These are phyloP conservation scores for Pygoscelis antarcticus DNA, from an alignment of 2,113 vertebrate species.

Conservation along the genomic window DNA sequence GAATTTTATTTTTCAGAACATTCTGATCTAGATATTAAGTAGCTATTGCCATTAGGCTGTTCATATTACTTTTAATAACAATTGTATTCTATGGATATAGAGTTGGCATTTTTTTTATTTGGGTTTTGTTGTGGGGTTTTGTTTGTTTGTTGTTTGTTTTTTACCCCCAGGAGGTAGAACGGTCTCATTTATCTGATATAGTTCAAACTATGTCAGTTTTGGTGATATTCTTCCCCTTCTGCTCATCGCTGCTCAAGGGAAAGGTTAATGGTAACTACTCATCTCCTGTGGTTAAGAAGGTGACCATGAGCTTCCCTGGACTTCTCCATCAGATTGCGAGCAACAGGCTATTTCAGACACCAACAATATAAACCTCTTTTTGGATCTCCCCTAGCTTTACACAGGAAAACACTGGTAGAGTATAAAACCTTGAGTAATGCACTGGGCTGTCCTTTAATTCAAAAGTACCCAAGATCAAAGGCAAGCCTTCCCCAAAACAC, in stretches of 20 bases:
- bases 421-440: not conserved
- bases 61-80: not conserved
- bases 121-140: not conserved
- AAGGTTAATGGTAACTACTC: not conserved
- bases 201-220: not conserved
- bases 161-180: not conserved
- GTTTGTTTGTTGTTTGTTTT: not conserved
- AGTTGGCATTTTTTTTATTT: not conserved
- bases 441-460: not conserved
- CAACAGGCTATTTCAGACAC: not conserved
- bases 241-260: not conserved
- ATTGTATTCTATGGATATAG: not conserved
- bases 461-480: not conserved
- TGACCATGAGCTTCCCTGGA: not conserved
- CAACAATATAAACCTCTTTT: not conserved
- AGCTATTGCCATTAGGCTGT: not conserved
- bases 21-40: not conserved
- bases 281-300: not conserved
- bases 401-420: not conserved
- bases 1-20: not conserved
- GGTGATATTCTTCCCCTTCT: not conserved
- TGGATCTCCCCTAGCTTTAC: not conserved
- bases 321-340: not conserved
- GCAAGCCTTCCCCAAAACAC: not conserved
- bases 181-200: not conserved